These are phyloP conservation scores for Caenorhabditis sp. DNA, from an alignment of 2,888 invertebrate species.

Conservation along the genomic window DNA sequence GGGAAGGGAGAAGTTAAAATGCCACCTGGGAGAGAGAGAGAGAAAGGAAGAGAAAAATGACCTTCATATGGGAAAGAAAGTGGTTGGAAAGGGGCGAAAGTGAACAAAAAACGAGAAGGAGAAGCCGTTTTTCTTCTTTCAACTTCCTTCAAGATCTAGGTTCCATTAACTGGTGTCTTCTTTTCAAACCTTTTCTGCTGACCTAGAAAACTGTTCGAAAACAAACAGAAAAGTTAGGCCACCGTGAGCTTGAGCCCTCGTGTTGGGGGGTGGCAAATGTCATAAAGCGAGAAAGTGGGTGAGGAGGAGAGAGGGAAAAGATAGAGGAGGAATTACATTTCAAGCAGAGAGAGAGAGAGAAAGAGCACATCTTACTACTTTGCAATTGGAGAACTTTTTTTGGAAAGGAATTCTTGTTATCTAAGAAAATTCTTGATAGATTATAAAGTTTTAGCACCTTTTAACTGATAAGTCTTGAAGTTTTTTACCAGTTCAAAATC, in stretches of 20 bases:
- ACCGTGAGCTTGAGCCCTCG: conserved; percentile 23
- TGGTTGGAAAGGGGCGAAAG: neutral
- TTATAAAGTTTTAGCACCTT: neutral
- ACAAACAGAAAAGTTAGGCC: conserved; percentile 32
- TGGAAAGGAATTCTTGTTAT: neutral
- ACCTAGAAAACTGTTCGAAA: conserved; percentile 6
- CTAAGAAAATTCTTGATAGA: no score
- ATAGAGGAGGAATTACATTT: conserved; percentile 27
- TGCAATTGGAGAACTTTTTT: conserved; percentile 25
- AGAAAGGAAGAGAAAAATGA: conserved; percentile 14
- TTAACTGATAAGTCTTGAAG: neutral
- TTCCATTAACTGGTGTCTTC: conserved; percentile 43
- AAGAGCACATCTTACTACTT: conserved; percentile 7
- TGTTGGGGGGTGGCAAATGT: conserved; percentile 40
- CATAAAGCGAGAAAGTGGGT: conserved; percentile 40
- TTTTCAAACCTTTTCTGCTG: conserved; percentile 2
- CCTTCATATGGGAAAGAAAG: conserved; percentile 36
- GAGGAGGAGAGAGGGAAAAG: neutral
- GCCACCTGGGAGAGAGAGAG: conserved; percentile 15
- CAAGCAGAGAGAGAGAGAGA: no score
- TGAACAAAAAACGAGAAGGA: conserved; percentile 12
- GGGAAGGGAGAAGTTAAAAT: conserved; percentile 23
- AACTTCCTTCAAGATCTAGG: neutral
- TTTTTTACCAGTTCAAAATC: no score
- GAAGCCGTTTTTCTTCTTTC: conserved; percentile 18